Evolutionary conservation across 2,888 invertebrate species (phyloP).

Genomic region (Idaea straminata): DNA sequence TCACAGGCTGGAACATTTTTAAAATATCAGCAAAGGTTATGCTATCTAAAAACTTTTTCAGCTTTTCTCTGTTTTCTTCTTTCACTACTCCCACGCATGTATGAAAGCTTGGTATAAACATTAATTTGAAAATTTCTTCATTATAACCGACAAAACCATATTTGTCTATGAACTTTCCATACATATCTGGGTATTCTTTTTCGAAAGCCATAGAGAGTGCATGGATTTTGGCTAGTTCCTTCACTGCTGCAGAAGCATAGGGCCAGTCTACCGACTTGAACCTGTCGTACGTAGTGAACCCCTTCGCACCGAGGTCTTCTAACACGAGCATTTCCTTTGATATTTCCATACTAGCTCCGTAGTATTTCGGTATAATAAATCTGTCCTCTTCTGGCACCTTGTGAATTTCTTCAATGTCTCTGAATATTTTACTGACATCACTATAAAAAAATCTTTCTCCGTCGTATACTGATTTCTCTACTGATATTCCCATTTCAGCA

Average conservation of each 20-base stretch:
- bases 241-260: constrained; percentile 37
- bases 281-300: constrained; percentile 38
- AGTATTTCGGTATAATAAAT: constrained; percentile 39
- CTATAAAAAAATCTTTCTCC: constrained; percentile 7
- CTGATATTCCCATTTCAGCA: background rate
- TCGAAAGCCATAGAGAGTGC: constrained; percentile 52
- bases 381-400: constrained; percentile 33
- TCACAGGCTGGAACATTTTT: background rate
- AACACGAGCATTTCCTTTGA: constrained; percentile 45
- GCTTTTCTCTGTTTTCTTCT: constrained; percentile 8
- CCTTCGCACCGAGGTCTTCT: constrained; percentile 42
- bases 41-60: background rate
- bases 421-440: constrained; percentile 21
- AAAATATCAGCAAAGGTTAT: background rate
- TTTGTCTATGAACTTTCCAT: constrained; percentile 10
- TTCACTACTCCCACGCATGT: constrained; percentile 18
- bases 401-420: constrained; percentile 37
- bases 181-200: constrained; percentile 44
- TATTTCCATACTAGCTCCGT: constrained; percentile 28
- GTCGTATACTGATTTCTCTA: background rate
- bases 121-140: constrained; percentile 5
- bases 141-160: constrained; percentile 15
- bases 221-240: constrained; percentile 49
- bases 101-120: constrained; percentile 3
- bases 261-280: constrained; percentile 43